Conservation (phyloP, 2,113 vertebrate species). For the Casuarius casuarius region DNA sequence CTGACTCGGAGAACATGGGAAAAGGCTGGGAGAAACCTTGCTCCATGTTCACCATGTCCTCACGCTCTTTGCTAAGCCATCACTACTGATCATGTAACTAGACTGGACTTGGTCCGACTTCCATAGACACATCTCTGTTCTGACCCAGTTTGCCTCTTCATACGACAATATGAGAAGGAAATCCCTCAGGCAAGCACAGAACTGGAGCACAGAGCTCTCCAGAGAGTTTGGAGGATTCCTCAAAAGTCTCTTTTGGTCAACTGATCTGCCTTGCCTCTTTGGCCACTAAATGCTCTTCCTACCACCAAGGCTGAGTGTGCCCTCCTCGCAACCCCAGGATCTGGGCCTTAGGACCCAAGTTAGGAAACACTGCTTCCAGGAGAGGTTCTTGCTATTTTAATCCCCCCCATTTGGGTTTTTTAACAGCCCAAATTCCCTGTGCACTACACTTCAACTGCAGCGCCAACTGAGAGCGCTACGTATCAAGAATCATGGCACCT, state of each 20-base stretch:
- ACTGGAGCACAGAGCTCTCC: neutral
- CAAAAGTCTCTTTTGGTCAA: neutral
- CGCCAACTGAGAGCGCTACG: neutral
- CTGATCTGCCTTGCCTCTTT: neutral
- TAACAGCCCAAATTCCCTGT: too few relatives aligned
- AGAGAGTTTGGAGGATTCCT: neutral
- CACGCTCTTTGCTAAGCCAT: neutral
- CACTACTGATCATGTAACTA: neutral
- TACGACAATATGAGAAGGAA: neutral
- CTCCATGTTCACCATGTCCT: neutral
- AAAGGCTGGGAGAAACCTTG: neutral
- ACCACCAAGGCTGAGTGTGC: too few relatives aligned
- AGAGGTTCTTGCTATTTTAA: too few relatives aligned
- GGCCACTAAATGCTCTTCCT: neutral
- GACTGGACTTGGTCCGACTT: neutral
- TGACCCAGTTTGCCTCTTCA: neutral
- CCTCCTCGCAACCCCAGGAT: neutral
- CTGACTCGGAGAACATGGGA: neutral
- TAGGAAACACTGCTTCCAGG: neutral
- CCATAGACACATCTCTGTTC: neutral
- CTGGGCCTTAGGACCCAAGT: neutral
- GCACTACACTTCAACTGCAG: too few relatives aligned
- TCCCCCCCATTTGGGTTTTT: too few relatives aligned
- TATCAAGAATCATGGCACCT: neutral
- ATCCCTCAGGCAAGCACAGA: neutral